These are phyloP conservation scores for Chaetodon trifascialis DNA, from an alignment of 2,113 vertebrate genomes.

Conservation along the genomic window DNA sequence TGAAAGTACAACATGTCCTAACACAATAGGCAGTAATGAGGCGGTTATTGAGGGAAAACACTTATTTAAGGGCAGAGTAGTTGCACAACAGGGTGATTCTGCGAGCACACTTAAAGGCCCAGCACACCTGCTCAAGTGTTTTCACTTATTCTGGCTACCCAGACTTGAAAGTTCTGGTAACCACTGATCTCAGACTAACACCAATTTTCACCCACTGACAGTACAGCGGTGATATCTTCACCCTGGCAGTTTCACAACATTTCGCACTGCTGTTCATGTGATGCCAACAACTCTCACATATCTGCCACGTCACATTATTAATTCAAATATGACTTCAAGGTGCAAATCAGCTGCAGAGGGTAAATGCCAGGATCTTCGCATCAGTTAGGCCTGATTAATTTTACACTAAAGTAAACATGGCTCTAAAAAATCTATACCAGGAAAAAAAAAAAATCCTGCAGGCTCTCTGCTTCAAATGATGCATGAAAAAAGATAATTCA, in stretches of 20 bases:
- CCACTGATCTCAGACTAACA: neutral
- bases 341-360: slow-evolving; percentile 28
- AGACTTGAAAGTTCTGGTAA: neutral
- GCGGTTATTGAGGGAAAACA: too few relatives aligned
- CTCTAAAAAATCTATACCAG: slow-evolving; percentile 9
- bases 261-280: neutral
- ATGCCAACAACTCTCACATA: neutral
- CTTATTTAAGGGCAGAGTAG: too few relatives aligned
- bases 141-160: neutral
- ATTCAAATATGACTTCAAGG: slow-evolving; percentile 20
- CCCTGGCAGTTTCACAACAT: neutral
- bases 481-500: slow-evolving; percentile 47
- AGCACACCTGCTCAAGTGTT: neutral
- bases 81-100: too few relatives aligned
- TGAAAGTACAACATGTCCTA: too few relatives aligned
- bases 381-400: slow-evolving; percentile 12
- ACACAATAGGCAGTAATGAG: too few relatives aligned
- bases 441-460: slow-evolving; percentile 1
- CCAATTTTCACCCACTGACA: neutral
- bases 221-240: slow-evolving; percentile 1
- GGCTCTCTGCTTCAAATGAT: slow-evolving; percentile 44
- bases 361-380: slow-evolving; percentile 9
- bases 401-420: neutral
- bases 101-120: too few relatives aligned
- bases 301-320: slow-evolving; percentile 4